Conservation (phyloP, 2,888 invertebrate species). For the Idaea dimidiata region DNA sequence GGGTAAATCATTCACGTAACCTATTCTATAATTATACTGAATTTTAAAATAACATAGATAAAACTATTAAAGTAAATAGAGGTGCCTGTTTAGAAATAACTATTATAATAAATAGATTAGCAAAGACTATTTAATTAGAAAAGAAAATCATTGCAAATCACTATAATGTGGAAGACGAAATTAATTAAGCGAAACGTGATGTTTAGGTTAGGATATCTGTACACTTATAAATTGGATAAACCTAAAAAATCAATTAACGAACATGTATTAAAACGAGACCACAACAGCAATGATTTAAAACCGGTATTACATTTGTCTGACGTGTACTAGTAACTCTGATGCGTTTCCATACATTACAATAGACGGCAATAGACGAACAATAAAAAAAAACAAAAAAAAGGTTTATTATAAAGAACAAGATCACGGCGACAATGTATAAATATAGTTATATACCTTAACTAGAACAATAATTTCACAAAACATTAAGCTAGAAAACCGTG, state of each 20-base stretch:
- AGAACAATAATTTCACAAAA: no score
- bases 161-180: constrained; percentile 12
- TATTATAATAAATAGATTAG: constrained; percentile 7
- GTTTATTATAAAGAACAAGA: no score
- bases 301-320: no score
- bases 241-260: background rate
- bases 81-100: constrained; percentile 8
- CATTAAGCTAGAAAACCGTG: no score
- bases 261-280: background rate
- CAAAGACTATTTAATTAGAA: constrained; percentile 4
- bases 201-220: constrained; percentile 14
- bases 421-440: no score
- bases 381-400: no score
- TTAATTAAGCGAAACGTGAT: constrained; percentile 12
- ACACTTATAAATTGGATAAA: constrained; percentile 16
- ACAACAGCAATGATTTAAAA: background rate
- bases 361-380: no score
- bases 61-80: constrained; percentile 3
- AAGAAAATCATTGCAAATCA: constrained; percentile 4
- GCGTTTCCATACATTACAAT: no score
- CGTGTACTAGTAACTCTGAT: no score
- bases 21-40: background rate
- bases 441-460: no score
- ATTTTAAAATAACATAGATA: background rate
- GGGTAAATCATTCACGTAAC: constrained; percentile 6